Evolutionary conservation across 1,140 invertebrate genomes (phyloP).

Genomic region (Drosophila sechellia): DNA sequence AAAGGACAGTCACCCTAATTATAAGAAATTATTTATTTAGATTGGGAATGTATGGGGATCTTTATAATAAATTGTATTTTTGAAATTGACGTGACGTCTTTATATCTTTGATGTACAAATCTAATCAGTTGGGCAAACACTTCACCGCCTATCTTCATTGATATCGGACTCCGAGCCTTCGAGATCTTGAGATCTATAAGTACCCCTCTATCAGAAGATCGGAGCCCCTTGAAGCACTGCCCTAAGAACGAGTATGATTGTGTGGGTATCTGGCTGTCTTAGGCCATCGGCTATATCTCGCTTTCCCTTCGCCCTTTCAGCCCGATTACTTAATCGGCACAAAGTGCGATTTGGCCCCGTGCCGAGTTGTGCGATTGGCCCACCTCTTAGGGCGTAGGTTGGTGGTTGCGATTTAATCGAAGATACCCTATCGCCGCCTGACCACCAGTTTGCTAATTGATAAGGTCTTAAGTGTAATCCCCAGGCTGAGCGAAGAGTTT

Average conservation of each 20-base stretch:
- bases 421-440: conserved; percentile 3
- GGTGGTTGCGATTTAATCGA: conserved; percentile 7
- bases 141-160: conserved; percentile 3
- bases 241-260: not conserved
- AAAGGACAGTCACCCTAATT: not conserved
- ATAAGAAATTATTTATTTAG: too few relatives aligned
- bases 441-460: conserved; percentile 9
- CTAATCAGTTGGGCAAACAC: conserved; percentile 24
- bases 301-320: conserved; percentile 12
- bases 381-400: conserved; percentile 8
- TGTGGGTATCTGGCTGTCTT: conserved; percentile 3
- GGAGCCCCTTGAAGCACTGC: conserved; percentile 12
- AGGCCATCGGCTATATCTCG: conserved; percentile 8
- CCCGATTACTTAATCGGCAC: conserved; percentile 25
- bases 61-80: not conserved
- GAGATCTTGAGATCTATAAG: not conserved
- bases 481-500: not conserved
- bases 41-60: too few relatives aligned
- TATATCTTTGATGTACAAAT: not conserved
- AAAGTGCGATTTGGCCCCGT: conserved; percentile 23
- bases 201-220: conserved; percentile 13
- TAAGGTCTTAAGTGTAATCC: not conserved
- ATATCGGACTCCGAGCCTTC: conserved; percentile 4
- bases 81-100: not conserved
- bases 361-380: conserved; percentile 2